phyloP scores from a whole-genome alignment of 2,888 invertebrate species.

The Itoplectis maculator region DNA sequence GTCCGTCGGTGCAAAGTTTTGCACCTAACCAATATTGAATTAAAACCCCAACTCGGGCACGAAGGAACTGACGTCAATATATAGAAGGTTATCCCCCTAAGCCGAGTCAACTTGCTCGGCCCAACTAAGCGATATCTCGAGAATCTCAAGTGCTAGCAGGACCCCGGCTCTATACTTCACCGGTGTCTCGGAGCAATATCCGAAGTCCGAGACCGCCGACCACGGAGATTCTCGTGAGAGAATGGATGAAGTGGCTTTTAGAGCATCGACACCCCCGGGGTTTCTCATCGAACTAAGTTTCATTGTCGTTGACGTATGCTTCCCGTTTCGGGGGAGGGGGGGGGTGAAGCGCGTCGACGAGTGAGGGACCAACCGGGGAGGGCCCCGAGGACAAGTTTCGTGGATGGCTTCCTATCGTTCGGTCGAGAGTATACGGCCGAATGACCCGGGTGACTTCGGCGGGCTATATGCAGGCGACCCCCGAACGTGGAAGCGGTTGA shows the following conservation, averaged over 20 bases:
- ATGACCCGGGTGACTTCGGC: constrained; percentile 56
- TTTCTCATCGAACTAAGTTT: constrained; percentile 81
- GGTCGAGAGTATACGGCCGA: constrained; percentile 51
- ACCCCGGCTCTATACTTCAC: constrained; percentile 31
- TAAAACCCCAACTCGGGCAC: not conserved
- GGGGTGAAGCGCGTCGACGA: constrained; percentile 15
- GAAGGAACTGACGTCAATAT: not conserved
- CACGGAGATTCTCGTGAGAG: constrained; percentile 32
- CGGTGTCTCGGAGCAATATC: constrained; percentile 47
- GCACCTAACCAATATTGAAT: not conserved
- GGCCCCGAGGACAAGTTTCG: constrained; percentile 78
- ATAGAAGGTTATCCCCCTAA: not conserved
- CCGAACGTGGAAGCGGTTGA: constrained; percentile 31
- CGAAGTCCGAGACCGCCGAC: constrained; percentile 44
- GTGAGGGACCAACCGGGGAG: constrained; percentile 37
- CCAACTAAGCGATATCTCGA: constrained; percentile 27
- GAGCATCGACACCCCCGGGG: constrained; percentile 77
- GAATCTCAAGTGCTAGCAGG: constrained; percentile 51
- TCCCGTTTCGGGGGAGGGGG: constrained; percentile 75
- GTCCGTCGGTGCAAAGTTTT: not conserved
- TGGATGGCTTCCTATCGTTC: constrained; percentile 79
- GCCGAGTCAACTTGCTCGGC: not conserved
- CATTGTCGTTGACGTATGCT: constrained; percentile 82
- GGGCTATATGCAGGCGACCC: constrained; percentile 12
- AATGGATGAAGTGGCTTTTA: constrained; percentile 62